Base-by-base conservation (phyloP, 2,888 invertebrate genomes). In the Microplitis deprimator region DNA sequence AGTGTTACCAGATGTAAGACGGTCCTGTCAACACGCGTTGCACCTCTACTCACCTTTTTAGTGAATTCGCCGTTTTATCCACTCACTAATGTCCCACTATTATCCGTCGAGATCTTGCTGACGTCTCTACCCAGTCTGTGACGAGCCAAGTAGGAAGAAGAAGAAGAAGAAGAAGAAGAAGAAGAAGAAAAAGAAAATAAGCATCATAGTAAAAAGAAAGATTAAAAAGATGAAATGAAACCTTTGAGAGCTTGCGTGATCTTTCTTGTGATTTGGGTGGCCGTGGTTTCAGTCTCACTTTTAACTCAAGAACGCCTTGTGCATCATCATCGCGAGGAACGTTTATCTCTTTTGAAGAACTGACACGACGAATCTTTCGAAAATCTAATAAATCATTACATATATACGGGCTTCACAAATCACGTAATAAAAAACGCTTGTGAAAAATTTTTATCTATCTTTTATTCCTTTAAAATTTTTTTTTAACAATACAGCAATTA, bases 51-150 rank as follows among this genome's bases (percentile, higher is more conserved):
- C 20, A 67, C 70, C 70, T 75, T 75, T 75, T 75, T 40, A 75
- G 62, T 17, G 39, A 68, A 68, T 68, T 75, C 62, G 38, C 64
- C 7, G 40, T 70, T 70, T 69, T 16, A 68, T 50, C 68, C 50
- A 67, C 76, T 76, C 71, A 65, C 65, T 71, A 71, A 76, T 76
- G 67, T n/a, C 29, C 17, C 8, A 13, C 60, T 68, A 71, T 76
- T 76, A 76, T 71, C 71, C 17, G 20, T 62, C 40, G 40, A 39
- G 71, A 40, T 65, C 65, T 71, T 50, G 38, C 50, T 67, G 76
- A 71, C 39, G 50, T 67, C 41, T 64, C 50, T 70, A 17, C 59
- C 5, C 50, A 50, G 13, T 13, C 13, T 50, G 13, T 13, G 29
- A 29, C 29, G 29, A 29, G 29, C 29, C 38, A 62, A 39, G 50